A percentile compares a stretch with the other conserved stretches of the same genome.
phyloP scores from a whole-genome alignment of 2,888 invertebrate genomes.

The Dicranocentrus wangi region DNA sequence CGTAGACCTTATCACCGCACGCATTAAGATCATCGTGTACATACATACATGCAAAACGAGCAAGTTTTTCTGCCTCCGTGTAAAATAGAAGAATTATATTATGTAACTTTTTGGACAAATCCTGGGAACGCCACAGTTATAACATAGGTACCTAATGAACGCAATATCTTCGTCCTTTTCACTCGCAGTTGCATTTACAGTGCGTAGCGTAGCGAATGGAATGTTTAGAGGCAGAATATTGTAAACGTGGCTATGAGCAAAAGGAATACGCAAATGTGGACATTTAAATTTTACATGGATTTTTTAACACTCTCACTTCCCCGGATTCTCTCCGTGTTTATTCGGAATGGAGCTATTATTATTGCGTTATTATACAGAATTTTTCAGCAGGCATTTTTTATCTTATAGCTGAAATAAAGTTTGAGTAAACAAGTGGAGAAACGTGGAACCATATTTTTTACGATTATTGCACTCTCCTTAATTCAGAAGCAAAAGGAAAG shows the following conservation, averaged over 20 bases:
- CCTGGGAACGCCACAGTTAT: conserved; percentile 3
- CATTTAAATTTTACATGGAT: conserved; percentile 28
- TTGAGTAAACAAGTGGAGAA: too few relatives aligned
- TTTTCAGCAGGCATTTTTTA: conserved; percentile 18
- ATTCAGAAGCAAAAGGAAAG: conserved; percentile 5
- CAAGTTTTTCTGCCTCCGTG: not conserved
- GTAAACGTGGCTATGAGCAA: not conserved
- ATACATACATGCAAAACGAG: conserved; percentile 12
- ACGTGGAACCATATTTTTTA: conserved; percentile 26
- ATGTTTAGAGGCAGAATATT: not conserved
- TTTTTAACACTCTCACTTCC: not conserved
- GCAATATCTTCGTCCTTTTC: too few relatives aligned
- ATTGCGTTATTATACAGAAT: too few relatives aligned
- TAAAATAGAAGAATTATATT: not conserved
- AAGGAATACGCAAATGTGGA: conserved; percentile 23
- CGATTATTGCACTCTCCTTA: conserved; percentile 32
- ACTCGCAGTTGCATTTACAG: too few relatives aligned
- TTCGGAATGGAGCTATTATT: too few relatives aligned
- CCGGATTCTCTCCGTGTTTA: not conserved
- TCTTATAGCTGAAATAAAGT: too few relatives aligned
- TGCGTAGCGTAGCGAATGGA: not conserved
- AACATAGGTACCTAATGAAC: too few relatives aligned
- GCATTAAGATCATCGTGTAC: conserved; percentile 6
- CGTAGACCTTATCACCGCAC: conserved; percentile 38
- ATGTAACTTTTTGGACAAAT: conserved; percentile 31